Conservation (phyloP, 2,888 invertebrate genomes). For the Drosophila anomelani region DNA sequence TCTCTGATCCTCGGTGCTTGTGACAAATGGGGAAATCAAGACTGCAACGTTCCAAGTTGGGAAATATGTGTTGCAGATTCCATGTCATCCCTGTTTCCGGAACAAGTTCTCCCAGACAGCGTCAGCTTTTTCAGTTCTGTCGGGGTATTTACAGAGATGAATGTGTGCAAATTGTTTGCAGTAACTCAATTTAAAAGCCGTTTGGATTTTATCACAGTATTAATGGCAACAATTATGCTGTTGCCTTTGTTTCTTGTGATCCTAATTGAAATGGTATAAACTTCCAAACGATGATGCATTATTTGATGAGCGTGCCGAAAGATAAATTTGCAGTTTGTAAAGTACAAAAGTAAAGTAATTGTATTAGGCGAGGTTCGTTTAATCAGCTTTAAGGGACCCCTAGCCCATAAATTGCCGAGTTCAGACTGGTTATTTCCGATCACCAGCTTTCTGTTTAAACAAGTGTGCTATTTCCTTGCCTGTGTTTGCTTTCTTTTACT, state of each 20-base stretch:
- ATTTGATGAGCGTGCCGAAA: slow-evolving; percentile 23
- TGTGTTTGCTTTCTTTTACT: slow-evolving; percentile 14
- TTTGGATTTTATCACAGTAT: slow-evolving; percentile 43
- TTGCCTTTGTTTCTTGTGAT: slow-evolving; percentile 27
- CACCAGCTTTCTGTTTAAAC: slow-evolving; percentile 35
- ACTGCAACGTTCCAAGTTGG: slow-evolving; percentile 2
- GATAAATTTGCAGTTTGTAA: slow-evolving; percentile 24
- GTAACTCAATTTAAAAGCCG: slow-evolving; percentile 54
- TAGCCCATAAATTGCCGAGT: slow-evolving; percentile 16
- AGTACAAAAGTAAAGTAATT: not conserved
- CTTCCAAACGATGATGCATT: slow-evolving; percentile 33
- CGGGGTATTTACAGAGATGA: slow-evolving; percentile 19
- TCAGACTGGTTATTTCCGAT: slow-evolving; percentile 32
- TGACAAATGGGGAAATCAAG: not conserved
- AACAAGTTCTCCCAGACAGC: slow-evolving; percentile 49
- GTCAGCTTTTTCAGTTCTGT: slow-evolving; percentile 19
- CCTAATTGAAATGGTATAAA: slow-evolving; percentile 29
- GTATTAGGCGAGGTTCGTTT: slow-evolving; percentile 11
- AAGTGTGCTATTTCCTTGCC: slow-evolving; percentile 41
- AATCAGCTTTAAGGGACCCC: slow-evolving; percentile 6
- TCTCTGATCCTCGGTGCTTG: not conserved
- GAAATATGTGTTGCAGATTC: not conserved
- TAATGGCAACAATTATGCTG: slow-evolving; percentile 37
- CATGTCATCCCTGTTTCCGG: slow-evolving; percentile 23
- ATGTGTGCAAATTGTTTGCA: slow-evolving; percentile 25